phyloP scores from a whole-genome alignment of 1,140 invertebrate species.

The Eufriesea mexicana region DNA sequence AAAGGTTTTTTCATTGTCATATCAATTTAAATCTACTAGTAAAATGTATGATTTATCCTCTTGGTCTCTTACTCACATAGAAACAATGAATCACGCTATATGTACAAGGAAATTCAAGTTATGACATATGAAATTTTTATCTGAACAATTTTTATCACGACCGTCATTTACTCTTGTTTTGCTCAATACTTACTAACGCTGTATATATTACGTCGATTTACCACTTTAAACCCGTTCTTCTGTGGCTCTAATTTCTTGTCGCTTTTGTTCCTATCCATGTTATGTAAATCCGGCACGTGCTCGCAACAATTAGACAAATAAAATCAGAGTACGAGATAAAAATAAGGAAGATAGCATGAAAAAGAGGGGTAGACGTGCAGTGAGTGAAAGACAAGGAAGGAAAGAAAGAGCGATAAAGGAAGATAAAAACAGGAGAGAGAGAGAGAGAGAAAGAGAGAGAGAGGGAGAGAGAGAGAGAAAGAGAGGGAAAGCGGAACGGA shows the following conservation, averaged over 20 bases:
- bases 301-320: neutral
- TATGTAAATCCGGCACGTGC: neutral
- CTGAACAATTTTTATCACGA: no score
- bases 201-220: neutral
- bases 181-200: conserved; percentile 3
- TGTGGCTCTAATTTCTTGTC: neutral
- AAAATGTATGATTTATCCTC: no score
- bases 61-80: no score
- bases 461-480: neutral
- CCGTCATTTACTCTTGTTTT: neutral
- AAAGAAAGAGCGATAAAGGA: no score
- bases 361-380: no score
- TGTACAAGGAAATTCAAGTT: no score
- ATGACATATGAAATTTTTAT: no score
- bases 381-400: neutral
- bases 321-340: neutral
- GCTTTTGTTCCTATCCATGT: neutral
- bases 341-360: neutral
- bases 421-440: neutral
- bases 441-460: no score
- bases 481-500: no score
- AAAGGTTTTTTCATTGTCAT: no score
- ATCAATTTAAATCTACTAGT: no score
- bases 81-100: no score
- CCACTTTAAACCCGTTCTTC: neutral